These are phyloP conservation scores for Lordiphosa clarofinis DNA, from an alignment of 1,140 invertebrate genomes.

Conservation along the genomic window DNA sequence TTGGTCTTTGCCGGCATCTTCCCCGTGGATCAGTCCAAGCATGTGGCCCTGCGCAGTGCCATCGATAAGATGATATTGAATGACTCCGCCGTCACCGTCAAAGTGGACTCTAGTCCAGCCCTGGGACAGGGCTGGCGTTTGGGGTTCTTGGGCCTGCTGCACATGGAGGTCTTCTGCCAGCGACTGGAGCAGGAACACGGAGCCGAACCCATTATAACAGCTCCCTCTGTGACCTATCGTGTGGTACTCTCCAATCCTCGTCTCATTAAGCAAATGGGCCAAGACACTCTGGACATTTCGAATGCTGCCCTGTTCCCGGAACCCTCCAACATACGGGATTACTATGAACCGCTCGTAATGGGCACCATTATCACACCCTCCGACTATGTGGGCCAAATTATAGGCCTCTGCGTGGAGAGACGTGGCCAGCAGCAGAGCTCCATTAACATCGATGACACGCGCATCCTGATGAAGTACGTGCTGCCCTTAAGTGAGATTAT, in stretches of 20 bases:
- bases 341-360: slow-evolving; percentile 92
- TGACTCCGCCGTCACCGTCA: slow-evolving; percentile 93
- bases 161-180: slow-evolving; percentile 98
- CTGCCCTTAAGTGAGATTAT: slow-evolving; percentile 96
- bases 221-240: slow-evolving; percentile 97
- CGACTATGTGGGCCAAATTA: slow-evolving; percentile 85
- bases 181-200: slow-evolving; percentile 96
- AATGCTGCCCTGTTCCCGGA: slow-evolving; percentile 93
- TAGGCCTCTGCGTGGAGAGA: slow-evolving; percentile 87
- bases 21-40: slow-evolving; percentile 93
- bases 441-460: slow-evolving; percentile 89
- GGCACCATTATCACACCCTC: slow-evolving; percentile 95
- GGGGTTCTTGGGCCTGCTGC: slow-evolving; percentile 95
- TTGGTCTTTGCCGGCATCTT: slow-evolving; percentile 98
- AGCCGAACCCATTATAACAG: slow-evolving; percentile 92
- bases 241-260: slow-evolving; percentile 84
- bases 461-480: slow-evolving; percentile 90
- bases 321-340: slow-evolving; percentile 84
- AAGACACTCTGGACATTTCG: slow-evolving; percentile 87
- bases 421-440: slow-evolving; percentile 88
- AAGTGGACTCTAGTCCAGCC: slow-evolving; percentile 91
- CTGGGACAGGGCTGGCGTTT: slow-evolving; percentile 96
- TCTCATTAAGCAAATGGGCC: slow-evolving; percentile 84
- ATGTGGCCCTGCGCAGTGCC: slow-evolving; percentile 86
- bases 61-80: slow-evolving; percentile 96